Percentiles rank a stretch among this genome's conserved stretches.
Evolutionary conservation across 1,140 invertebrate species (phyloP).

Genomic region (Drosophila eugracilis): DNA sequence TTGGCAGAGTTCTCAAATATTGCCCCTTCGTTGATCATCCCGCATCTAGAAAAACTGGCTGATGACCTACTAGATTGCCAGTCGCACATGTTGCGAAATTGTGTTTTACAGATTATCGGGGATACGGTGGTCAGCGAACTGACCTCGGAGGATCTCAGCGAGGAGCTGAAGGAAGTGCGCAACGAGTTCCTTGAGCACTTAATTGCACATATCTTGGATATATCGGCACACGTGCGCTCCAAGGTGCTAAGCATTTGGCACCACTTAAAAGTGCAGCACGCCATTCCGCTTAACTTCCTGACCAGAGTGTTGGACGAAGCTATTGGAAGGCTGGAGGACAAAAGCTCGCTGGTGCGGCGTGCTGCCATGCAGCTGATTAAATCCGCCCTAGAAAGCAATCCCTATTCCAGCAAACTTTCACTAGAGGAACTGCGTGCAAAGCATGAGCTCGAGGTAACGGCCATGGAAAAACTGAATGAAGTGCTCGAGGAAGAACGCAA

Average conservation of each 20-base stretch:
- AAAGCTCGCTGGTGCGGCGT: constrained; percentile 91
- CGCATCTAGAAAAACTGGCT: constrained; percentile 69
- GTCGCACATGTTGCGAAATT: constrained; percentile 92
- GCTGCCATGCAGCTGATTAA: constrained; percentile 91
- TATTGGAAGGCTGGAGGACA: constrained; percentile 90
- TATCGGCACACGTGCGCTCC: constrained; percentile 92
- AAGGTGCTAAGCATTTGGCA: constrained; percentile 92
- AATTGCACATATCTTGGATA: constrained; percentile 93
- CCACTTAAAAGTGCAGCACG: constrained; percentile 89
- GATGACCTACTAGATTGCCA: constrained; percentile 82
- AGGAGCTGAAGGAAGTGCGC: constrained; percentile 88
- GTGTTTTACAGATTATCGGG: constrained; percentile 91
- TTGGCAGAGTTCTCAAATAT: constrained; percentile 67
- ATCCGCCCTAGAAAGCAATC: constrained; percentile 91
- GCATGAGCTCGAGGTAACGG: constrained; percentile 86
- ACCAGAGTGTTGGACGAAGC: constrained; percentile 88
- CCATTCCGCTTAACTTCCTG: constrained; percentile 89
- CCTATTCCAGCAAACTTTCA: constrained; percentile 88
- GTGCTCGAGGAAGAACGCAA: constrained; percentile 85
- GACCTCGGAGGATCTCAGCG: constrained; percentile 89
- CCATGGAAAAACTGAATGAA: constrained; percentile 87
- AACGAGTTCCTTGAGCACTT: constrained; percentile 91
- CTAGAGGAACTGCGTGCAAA: constrained; percentile 87
- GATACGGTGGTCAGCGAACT: constrained; percentile 90
- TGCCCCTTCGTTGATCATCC: constrained; percentile 74